Evolutionary conservation across 2,888 invertebrate genomes (phyloP).

Genomic region (Linyphia triangularis): DNA sequence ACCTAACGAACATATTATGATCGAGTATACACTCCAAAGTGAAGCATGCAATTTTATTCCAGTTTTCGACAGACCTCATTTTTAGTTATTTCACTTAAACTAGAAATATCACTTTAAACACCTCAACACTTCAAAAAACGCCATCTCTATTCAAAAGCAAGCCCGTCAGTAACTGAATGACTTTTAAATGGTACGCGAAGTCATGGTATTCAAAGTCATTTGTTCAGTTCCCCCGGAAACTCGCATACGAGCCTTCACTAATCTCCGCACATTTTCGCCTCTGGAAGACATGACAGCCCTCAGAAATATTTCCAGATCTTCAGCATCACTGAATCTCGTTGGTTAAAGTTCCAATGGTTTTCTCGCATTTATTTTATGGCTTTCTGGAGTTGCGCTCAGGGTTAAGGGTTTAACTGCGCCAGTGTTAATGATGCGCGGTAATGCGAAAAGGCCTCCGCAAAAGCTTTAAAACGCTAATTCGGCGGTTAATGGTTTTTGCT

Average conservation of each 20-base stretch:
- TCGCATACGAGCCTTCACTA: constrained; percentile 5
- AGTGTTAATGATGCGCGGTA: constrained; percentile 45
- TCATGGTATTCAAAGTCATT: constrained; percentile 8
- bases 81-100: too few relatives aligned
- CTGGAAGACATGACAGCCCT: not conserved
- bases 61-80: too few relatives aligned
- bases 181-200: constrained; percentile 17
- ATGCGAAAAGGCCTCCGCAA: constrained; percentile 34
- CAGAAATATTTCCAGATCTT: constrained; percentile 20
- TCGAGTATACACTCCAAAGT: too few relatives aligned
- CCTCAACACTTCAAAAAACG: not conserved
- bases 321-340: constrained; percentile 16
- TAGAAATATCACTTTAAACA: not conserved
- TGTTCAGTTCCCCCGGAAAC: constrained; percentile 19
- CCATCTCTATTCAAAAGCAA: not conserved
- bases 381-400: constrained; percentile 40
- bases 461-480: constrained; percentile 48
- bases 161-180: constrained; percentile 29
- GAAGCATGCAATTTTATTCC: too few relatives aligned
- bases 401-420: constrained; percentile 55
- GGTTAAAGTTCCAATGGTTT: constrained; percentile 41
- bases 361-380: constrained; percentile 50
- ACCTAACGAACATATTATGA: too few relatives aligned
- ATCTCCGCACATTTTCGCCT: constrained; percentile 32
- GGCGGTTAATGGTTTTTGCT: constrained; percentile 60